Evolutionary conservation across 2,797 vertebrate species (phyloP), one percentile per base, ranked within the genome.

Genomic region (Serranus cabrilla): DNA sequence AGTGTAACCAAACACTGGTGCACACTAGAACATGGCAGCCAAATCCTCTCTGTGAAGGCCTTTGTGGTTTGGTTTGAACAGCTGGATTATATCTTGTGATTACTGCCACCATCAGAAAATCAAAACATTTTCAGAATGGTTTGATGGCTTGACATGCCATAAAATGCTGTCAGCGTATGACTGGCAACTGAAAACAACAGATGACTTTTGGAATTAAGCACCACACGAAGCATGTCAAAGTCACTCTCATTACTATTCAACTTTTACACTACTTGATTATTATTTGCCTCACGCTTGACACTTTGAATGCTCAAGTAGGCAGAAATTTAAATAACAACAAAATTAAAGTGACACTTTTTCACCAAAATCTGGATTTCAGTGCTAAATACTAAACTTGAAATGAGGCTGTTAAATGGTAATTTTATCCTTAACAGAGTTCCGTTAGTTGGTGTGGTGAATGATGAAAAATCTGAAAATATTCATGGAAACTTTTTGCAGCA

Each of bases 141-240:
- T 65, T 74, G 78, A 85, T 60, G 80, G 31, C 49, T 83, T 80
- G 74, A 76, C 65, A 66, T 69, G 78, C 72, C 72, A 80, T 49
- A 60, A 75, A 78, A 71, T 20, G 71, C 74, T 74, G 81, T 71
- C 84, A 82, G 43, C 67, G 39, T 69, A 25, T 80, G 80, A 82
- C 56, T 82, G 76, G 56, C 82, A 83, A 50, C 54, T 31, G 49
- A 70, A 71, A 75, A 83, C 84, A 85, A 82, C 56, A 23, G 61
- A 39, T 42, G 66, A 62, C 74, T 73, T 87, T 66, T 78, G 76
- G 74, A 80, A 49, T 76, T 5, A 65, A 69, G 58, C 47, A 12
- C 43, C 51, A 37, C 49, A 23, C 64, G 61, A 80, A 49, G 78
- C 58, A 42, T 68, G 81, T 86, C 84, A 84, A 69, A 82, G 71